phyloP scores from a whole-genome alignment of 2,797 vertebrate species.

The Cuniculus paca region DNA sequence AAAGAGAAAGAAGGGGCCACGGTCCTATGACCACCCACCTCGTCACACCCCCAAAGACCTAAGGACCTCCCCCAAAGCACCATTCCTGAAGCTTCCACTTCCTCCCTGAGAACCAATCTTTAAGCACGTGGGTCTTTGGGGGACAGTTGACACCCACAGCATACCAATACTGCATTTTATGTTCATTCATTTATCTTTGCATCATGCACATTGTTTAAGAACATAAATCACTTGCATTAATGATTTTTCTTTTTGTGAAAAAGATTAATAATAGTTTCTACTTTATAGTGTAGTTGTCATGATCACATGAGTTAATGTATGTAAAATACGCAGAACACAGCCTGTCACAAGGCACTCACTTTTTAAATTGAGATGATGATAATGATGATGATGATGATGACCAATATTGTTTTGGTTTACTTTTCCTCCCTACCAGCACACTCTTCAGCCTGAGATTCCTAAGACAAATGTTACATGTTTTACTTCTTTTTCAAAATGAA shows the following conservation, averaged over 20 bases:
- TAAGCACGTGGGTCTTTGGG: neutral
- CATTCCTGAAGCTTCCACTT: neutral
- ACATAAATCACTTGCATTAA: neutral
- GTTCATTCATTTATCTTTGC: constrained; percentile 12
- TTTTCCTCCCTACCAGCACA: neutral
- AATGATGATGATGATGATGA: neutral
- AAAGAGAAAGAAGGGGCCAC: neutral
- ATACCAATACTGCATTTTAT: neutral
- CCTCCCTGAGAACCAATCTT: neutral
- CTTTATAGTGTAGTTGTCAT: neutral
- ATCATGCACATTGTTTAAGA: neutral
- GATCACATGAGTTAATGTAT: neutral
- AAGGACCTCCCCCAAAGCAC: neutral
- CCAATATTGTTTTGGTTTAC: neutral
- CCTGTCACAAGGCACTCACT: neutral
- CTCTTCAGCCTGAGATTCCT: neutral
- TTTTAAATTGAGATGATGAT: neutral
- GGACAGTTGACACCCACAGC: too few species aligned
- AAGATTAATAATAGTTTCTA: neutral
- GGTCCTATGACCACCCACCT: too few species aligned
- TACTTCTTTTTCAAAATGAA: constrained; percentile 56
- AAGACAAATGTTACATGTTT: neutral
- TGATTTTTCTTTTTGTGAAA: constrained; percentile 37
- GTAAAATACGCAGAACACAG: neutral
- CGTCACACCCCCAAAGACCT: neutral